A percentile compares a stretch with the other conserved stretches of the same genome.
Conservation (phyloP, 2,888 invertebrate species). For the Ochropleura plecta region DNA sequence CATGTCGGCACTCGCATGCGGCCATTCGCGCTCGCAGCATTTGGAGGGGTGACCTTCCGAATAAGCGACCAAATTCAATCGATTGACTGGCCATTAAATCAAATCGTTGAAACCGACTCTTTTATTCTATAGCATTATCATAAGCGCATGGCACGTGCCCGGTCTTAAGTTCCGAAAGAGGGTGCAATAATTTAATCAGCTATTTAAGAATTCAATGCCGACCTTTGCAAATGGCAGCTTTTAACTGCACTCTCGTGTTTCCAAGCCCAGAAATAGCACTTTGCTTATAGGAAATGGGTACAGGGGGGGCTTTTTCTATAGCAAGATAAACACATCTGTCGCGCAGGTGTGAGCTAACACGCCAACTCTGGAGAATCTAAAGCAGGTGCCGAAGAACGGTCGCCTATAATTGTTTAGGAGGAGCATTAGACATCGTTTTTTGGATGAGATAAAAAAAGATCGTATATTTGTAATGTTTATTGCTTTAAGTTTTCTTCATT, state of each 20-base stretch:
- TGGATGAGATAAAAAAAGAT: conserved; percentile 5
- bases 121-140: conserved; percentile 49
- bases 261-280: conserved; percentile 42
- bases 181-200: conserved; percentile 54
- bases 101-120: conserved; percentile 29
- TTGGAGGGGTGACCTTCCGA: conserved; percentile 64
- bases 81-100: conserved; percentile 41
- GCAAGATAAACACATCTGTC: conserved; percentile 79
- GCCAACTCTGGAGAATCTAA: conserved; percentile 56
- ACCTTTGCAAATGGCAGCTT: conserved; percentile 49
- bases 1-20: conserved; percentile 74
- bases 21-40: conserved; percentile 71
- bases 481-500: conserved; percentile 11
- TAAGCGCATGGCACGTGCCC: conserved; percentile 63
- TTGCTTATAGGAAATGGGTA: conserved; percentile 48
- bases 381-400: conserved; percentile 67
- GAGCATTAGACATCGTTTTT: conserved; percentile 42
- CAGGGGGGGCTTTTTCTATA: conserved; percentile 36
- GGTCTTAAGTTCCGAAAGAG: conserved; percentile 45
- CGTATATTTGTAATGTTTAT: conserved; percentile 3
- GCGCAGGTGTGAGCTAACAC: conserved; percentile 79
- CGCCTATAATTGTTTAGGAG: conserved; percentile 45
- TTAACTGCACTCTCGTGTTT: conserved; percentile 28
- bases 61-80: conserved; percentile 61
- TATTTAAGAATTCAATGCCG: conserved; percentile 62